Base-by-base conservation (phyloP, 2,797 vertebrate species). In the Helarctos malayanus region DNA sequence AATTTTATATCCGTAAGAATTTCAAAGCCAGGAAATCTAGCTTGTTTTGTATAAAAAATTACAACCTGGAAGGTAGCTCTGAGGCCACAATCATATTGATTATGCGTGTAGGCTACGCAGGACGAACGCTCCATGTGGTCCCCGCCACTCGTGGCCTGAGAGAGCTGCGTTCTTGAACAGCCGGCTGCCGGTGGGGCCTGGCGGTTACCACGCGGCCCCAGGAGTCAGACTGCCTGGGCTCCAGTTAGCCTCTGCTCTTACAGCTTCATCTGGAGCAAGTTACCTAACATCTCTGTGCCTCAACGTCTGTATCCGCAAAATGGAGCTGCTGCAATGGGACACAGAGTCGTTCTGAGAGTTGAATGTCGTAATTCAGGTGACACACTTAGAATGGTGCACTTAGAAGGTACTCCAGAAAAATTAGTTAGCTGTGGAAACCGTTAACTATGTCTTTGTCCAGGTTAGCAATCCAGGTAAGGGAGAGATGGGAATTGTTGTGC, bases 131-230 rank as follows among this genome's bases (percentile, higher is more conserved):
- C 16, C 14, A 7, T 2, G 7, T 7, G 49, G 14, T 16, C 29
- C 12, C 4, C 35, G 49, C n/a, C 81, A 1, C 78, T 21, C 1
- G 8, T 2, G 14, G 32, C 76, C 32, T 8, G 15, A 59, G 57
- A n/a, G 47, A 21, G 41, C 38, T 5, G 47, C 3, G 0, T 12
- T 41, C 56, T 27, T 4, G 3, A 38, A 32, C 1, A 29, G 35
- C n/a, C 1, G 0, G 5, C 23, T 49, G 8, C 38, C 76, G 5
- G 14, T 21, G n/a, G n/a, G 14, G 18, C 2, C 0, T 5, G 5
- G 21, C 3, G 11, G 16, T 15, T 52, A 32, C 11, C 16, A 56
- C 12, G 4, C 7, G 41, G 69, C n/a, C 47, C 16, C 7, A 3
- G 41, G 52, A 61, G 29, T 78, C 75, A 6, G 47, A n/a, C 12